phyloP scores from a whole-genome alignment of 2,888 invertebrate species.

The Synanthedon formicaeformis region DNA sequence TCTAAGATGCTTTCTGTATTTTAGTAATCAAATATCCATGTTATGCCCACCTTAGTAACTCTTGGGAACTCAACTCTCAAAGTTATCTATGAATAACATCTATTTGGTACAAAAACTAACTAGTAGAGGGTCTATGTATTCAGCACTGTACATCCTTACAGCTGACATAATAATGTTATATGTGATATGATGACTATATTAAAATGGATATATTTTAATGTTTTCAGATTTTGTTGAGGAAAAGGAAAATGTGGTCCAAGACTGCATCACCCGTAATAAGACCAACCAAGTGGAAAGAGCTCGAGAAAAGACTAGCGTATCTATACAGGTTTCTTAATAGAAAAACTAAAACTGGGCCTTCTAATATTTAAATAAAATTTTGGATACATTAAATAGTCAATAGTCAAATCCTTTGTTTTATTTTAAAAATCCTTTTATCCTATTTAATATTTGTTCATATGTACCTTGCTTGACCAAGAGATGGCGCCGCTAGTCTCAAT shows the following conservation, averaged over 20 bases:
- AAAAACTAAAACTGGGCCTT: slow-evolving; percentile 79
- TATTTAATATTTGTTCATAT: too few relatives aligned
- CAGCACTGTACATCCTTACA: too few relatives aligned
- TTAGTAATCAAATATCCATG: too few relatives aligned
- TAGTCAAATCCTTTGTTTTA: neutral
- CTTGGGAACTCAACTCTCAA: too few relatives aligned
- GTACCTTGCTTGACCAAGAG: too few relatives aligned
- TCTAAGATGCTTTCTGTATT: neutral
- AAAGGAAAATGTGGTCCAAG: slow-evolving; percentile 73
- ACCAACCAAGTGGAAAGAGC: slow-evolving; percentile 83
- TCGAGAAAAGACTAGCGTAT: slow-evolving; percentile 79
- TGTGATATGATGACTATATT: neutral
- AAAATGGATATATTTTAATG: neutral
- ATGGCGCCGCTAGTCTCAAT: too few relatives aligned
- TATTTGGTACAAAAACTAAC: too few relatives aligned
- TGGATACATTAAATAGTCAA: neutral
- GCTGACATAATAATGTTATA: too few relatives aligned
- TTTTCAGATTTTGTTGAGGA: slow-evolving; percentile 72
- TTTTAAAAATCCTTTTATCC: neutral
- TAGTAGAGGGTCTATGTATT: too few relatives aligned
- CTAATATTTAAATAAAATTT: slow-evolving; percentile 34
- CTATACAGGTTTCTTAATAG: slow-evolving; percentile 83
- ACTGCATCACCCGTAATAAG: slow-evolving; percentile 71
- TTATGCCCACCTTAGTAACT: too few relatives aligned
- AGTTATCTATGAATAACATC: too few relatives aligned